Base-by-base conservation (phyloP, 2,797 vertebrate species). In the Chelmon rostratus region DNA sequence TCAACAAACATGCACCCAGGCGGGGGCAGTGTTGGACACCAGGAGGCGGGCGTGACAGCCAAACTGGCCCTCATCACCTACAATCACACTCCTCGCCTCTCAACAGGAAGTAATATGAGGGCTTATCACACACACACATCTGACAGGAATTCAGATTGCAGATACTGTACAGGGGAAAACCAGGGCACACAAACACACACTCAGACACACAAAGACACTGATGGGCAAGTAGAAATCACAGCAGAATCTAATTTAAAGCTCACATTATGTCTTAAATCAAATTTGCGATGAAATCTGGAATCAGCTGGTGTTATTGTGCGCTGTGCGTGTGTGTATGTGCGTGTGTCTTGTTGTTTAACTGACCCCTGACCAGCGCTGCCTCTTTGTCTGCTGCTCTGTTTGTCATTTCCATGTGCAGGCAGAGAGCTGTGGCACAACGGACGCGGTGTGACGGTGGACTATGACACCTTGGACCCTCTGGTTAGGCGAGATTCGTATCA, bases 401-500 rank as follows among this genome's bases (percentile, higher is more conserved):
- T 81, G 35, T 81, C 19, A 53, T 79, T 71, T 74, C 58, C 57
- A 15, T 57, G 68, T 81, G 44, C 87, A 97, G 97, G 94, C 35
- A 93, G 89, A n/a, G 95, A 96, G 75, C 91, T 93, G 56, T 90
- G 96, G 88, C 92, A 92, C 82, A 96, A 95, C 58, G 93, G 93
- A 57, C 83, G 56, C 16, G 86, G 93, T 3, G 95, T 97, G 82
- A 91, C 83, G 0, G 90, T 97, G 87, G 96, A 97, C 89, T 97
- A 96, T 65, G 95, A 96, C 86, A 96, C 95, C 2, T 82, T 96
- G 42, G 97, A 97, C 86, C 96, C 97, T 2, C 73, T 97, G 50
- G 95, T 97, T 25, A 92, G 96, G 78, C 96, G 97, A 93, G 96
- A 98, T 86, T 97, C 97, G 0, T 97, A 96, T 3, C 94, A 96